Conservation (phyloP, 2,888 invertebrate genomes). For the Willowsia nigromaculata region DNA sequence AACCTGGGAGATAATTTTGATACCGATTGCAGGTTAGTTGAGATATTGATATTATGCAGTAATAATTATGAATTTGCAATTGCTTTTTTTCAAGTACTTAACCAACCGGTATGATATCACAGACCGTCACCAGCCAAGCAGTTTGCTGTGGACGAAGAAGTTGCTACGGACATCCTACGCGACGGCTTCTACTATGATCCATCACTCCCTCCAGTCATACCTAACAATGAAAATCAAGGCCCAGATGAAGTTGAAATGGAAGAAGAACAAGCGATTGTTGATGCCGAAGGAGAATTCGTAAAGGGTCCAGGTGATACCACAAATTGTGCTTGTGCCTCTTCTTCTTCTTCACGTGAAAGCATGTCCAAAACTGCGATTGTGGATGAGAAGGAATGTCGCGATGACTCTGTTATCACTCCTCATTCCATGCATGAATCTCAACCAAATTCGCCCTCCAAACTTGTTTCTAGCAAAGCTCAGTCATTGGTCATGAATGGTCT, state of each 20-base stretch:
- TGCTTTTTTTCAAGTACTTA: not conserved
- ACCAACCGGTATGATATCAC: too few species aligned
- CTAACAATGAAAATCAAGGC: not conserved
- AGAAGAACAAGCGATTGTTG: not conserved
- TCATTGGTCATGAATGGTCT: constrained; percentile 38
- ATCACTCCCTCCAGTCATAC: not conserved
- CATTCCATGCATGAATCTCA: constrained; percentile 64
- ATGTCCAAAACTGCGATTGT: not conserved
- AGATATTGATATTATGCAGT: not conserved
- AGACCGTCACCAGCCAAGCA: constrained; percentile 71
- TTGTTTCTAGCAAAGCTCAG: not conserved
- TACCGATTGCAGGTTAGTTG: constrained; percentile 41
- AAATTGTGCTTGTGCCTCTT: not conserved
- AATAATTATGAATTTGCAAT: not conserved
- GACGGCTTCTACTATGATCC: constrained; percentile 57
- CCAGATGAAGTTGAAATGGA: constrained; percentile 66
- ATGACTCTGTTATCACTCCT: constrained; percentile 1
- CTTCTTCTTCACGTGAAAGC: not conserved
- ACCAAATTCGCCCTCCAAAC: not conserved
- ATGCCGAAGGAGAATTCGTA: not conserved
- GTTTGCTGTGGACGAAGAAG: constrained; percentile 69
- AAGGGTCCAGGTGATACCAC: constrained; percentile 45
- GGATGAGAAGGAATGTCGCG: constrained; percentile 22
- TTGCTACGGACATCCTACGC: constrained; percentile 26
- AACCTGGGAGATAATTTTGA: constrained; percentile 42